Evolutionary conservation across 2,888 invertebrate species (phyloP), one percentile per base, ranked within the genome.

Genomic region (Stenodera caucasica): DNA sequence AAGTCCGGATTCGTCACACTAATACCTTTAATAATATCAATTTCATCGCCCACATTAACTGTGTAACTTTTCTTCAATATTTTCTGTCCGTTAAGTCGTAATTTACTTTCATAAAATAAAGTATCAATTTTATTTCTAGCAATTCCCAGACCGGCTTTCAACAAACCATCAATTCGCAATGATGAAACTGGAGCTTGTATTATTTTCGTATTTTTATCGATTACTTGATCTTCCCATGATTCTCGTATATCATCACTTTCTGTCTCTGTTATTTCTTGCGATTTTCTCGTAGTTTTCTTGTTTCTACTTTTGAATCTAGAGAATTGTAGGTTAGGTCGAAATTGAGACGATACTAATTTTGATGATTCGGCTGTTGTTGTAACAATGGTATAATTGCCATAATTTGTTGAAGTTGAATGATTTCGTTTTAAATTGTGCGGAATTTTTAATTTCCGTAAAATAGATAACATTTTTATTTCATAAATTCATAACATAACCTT

Each of bases 71-170:
- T 94, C 78, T 94, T 94, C 35, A 82, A 64, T 0, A 91, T 79
- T 76, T 90, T 91, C 66, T 85, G 83, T 6, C 92, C 93, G 81
- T 94, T 94, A 0, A 92, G 77, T 72, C 91, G 85, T 63, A 94
- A 86, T 82, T 87, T 90, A 74, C 90, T 91, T 67, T 90, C 90
- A 81, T 92, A 94, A 77, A 94, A 92, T 53, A 88, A 80, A 55
- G 85, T 84, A 75, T 94, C 94, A 45, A 92, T 83, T 86, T 92
- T 94, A 76, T 89, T 91, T 76, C 92, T 85, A 32, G 91, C 86
- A 58, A 91, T 82, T 57, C 85, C 85, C 12, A 92, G 80, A 15
- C 86, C 89, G 35, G 85, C 82, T 80, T 91, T 92, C 1, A 91
- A 70, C 55, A 93, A 75, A 1, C 84, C 79, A 81, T 94, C 94